phyloP scores from a whole-genome alignment of 2,113 vertebrate species.

The Nettapus auritus region DNA sequence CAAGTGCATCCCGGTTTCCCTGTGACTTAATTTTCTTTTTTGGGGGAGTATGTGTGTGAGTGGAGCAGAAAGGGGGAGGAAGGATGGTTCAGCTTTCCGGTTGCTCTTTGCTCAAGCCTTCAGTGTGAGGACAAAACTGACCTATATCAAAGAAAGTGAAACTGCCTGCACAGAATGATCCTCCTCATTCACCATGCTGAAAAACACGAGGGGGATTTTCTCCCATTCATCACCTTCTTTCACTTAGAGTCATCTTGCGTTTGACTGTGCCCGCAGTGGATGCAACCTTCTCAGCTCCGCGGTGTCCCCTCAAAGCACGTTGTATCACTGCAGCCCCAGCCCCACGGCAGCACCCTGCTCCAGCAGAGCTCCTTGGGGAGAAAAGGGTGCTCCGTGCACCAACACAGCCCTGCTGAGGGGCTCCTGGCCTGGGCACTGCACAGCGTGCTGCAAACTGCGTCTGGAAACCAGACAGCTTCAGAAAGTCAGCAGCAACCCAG shows the following conservation, averaged over 20 bases:
- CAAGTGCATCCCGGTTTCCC: not conserved
- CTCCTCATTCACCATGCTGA: not conserved
- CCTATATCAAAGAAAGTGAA: constrained; percentile 41
- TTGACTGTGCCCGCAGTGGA: not conserved
- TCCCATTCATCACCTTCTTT: constrained; percentile 26
- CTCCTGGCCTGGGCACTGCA: not conserved
- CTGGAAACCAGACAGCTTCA: not conserved
- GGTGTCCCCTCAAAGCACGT: not conserved
- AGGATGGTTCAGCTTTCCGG: not conserved
- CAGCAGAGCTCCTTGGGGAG: not conserved
- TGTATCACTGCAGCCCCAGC: not conserved
- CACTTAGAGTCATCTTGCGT: constrained; percentile 15
- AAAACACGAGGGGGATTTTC: constrained; percentile 43
- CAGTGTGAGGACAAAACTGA: not conserved
- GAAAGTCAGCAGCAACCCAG: not conserved
- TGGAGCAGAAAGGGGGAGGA: not conserved
- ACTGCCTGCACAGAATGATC: not conserved
- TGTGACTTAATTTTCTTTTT: not conserved
- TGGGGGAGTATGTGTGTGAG: not conserved
- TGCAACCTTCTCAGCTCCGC: not conserved
- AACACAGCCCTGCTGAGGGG: rapidly evolving
- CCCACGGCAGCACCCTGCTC: rapidly evolving
- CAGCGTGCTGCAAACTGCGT: not conserved
- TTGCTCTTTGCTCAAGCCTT: not conserved
- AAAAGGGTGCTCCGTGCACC: not conserved